Percentiles rank a stretch among this genome's conserved stretches.
Conservation (phyloP, 2,797 vertebrate species). For the Naso thynnoides region DNA sequence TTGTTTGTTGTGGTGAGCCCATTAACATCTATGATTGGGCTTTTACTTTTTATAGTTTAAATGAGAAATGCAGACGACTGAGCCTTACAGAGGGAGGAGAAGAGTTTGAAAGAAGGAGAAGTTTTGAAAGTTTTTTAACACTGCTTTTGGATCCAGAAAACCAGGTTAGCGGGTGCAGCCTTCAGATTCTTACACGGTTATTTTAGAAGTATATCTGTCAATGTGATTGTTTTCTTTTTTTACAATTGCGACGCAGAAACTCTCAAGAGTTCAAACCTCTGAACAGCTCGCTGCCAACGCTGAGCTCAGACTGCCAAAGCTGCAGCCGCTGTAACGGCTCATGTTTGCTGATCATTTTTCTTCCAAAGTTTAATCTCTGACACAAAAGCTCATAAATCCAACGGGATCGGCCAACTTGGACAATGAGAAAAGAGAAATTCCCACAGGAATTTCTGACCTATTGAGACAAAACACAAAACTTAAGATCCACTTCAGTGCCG, state of each 20-base stretch:
- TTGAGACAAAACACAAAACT: neutral
- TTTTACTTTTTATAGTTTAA: slow-evolving; percentile 41
- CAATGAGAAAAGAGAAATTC: fast-evolving
- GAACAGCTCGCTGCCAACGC: neutral
- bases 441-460: too few relatives aligned
- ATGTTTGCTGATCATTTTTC: slow-evolving; percentile 18
- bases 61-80: slow-evolving; percentile 54
- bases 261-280: neutral
- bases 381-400: neutral
- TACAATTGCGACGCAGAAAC: fast-evolving
- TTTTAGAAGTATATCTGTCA: neutral
- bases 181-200: fast-evolving
- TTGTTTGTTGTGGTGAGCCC: slow-evolving; percentile 42
- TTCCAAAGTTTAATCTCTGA: neutral
- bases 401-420: neutral
- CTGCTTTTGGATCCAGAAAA: neutral
- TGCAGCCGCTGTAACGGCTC: neutral
- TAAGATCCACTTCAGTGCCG: neutral
- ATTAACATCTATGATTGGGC: slow-evolving; percentile 52
- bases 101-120: neutral
- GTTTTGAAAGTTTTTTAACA: neutral
- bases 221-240: neutral
- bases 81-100: neutral
- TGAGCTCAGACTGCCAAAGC: slow-evolving; percentile 15
- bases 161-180: neutral